A percentile compares a stretch with the other conserved stretches of the same genome.
Evolutionary conservation across 2,888 invertebrate species (phyloP).

Genomic region (Rhyacophila evoluta): DNA sequence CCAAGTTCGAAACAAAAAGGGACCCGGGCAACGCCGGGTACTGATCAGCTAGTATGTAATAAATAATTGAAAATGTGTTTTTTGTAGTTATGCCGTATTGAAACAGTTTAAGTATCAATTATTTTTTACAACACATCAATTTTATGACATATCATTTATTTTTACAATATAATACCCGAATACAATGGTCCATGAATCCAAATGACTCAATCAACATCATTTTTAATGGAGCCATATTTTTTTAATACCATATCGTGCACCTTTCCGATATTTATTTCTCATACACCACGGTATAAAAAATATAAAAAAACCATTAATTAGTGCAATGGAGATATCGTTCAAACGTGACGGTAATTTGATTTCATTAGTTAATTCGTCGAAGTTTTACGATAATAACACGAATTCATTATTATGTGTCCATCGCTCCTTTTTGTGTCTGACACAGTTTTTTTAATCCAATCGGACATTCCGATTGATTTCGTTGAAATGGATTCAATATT

Average conservation of each 20-base stretch:
- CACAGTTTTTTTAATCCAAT: neutral
- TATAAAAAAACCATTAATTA: neutral
- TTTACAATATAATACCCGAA: no score
- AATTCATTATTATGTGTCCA: conserved; percentile 1
- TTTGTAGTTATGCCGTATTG: no score
- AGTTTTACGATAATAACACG: conserved; percentile 13
- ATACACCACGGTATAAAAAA: neutral
- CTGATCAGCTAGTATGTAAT: no score
- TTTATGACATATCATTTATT: no score
- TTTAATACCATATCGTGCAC: neutral
- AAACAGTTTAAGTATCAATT: no score
- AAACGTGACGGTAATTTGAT: neutral
- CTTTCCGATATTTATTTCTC: neutral
- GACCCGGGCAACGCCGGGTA: no score
- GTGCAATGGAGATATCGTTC: neutral
- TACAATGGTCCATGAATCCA: no score
- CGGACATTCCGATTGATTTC: conserved; percentile 9
- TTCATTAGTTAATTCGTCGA: neutral
- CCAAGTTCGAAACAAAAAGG: no score
- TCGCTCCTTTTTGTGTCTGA: neutral
- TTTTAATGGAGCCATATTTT: neutral
- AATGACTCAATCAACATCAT: neutral
- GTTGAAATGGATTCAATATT: neutral
- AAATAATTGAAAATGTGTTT: no score
- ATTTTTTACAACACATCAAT: no score